These are phyloP conservation scores for Drosophila pseudoobscura DNA, from an alignment of 1,140 invertebrate species.

Conservation along the genomic window DNA sequence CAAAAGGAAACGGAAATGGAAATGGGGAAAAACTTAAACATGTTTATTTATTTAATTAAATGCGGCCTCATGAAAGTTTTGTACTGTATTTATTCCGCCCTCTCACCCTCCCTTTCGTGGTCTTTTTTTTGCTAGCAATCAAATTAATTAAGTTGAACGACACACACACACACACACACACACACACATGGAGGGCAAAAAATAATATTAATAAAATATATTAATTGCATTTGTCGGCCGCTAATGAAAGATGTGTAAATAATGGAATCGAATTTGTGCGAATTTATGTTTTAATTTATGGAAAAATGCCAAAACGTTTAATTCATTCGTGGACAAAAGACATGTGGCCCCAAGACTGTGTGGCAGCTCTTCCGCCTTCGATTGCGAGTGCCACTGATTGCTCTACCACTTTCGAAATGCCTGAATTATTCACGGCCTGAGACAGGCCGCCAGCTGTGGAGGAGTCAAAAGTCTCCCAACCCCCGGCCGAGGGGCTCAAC, in stretches of 20 bases:
- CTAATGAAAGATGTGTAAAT: constrained; percentile 27
- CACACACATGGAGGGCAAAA: neutral
- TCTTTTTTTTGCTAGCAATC: constrained; percentile 29
- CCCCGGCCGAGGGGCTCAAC: constrained; percentile 19
- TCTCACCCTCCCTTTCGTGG: constrained; percentile 2
- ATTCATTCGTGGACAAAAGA: no score
- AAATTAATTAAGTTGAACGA: constrained; percentile 50
- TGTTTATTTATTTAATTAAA: constrained; percentile 79
- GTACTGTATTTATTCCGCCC: constrained; percentile 28
- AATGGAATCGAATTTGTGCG: constrained; percentile 18
- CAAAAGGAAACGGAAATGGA: constrained; percentile 31
- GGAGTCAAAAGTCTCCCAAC: constrained; percentile 8
- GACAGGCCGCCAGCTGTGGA: neutral
- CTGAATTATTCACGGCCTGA: neutral
- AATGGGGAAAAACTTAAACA: constrained; percentile 57
- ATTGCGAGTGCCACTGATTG: no score
- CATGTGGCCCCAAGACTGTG: no score
- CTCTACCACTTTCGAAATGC: no score
- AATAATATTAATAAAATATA: constrained; percentile 52
- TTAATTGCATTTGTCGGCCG: constrained; percentile 25
- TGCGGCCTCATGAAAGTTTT: constrained; percentile 59
- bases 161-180: no score
- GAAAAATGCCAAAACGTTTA: no score
- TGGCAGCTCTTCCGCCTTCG: no score
- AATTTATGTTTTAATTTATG: no score